A percentile compares a stretch with the other conserved stretches of the same genome.
These are phyloP conservation scores for Pipistrellus pipistrellus DNA, from an alignment of 2,797 vertebrate species.

Conservation along the genomic window DNA sequence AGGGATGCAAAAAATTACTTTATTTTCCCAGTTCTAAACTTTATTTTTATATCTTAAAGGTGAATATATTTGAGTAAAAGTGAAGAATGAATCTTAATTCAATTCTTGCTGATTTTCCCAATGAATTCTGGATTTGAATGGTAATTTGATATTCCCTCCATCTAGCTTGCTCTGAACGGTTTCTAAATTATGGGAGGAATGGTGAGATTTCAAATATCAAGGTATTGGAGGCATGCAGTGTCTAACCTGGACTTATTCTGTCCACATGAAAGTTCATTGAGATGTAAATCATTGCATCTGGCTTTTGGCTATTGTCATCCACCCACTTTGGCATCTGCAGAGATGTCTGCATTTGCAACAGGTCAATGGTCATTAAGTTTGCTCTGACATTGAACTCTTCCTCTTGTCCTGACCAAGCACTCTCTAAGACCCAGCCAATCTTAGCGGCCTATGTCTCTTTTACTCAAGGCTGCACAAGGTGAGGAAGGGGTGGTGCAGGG, in stretches of 20 bases:
- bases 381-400: not conserved
- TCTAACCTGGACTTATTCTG: not conserved
- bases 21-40: not conserved
- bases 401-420: not conserved
- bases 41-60: slow-evolving; percentile 21
- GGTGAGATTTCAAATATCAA: not conserved
- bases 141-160: not conserved
- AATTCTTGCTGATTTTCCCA: not conserved
- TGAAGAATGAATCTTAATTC: not conserved
- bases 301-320: not conserved
- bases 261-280: not conserved
- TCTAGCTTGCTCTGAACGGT: not conserved
- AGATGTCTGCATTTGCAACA: not conserved
- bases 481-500: not conserved
- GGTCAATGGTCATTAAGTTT: not conserved
- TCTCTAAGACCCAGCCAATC: not conserved
- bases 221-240: not conserved
- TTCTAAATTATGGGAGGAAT: not conserved
- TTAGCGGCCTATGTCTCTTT: not conserved
- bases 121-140: not conserved
- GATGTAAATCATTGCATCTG: not conserved
- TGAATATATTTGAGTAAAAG: not conserved
- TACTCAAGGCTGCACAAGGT: not conserved
- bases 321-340: not conserved
- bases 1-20: not conserved